phyloP scores from a whole-genome alignment of 37 sponge, comb jelly and placozoan species.

The Cliona cf. orientalis region DNA sequence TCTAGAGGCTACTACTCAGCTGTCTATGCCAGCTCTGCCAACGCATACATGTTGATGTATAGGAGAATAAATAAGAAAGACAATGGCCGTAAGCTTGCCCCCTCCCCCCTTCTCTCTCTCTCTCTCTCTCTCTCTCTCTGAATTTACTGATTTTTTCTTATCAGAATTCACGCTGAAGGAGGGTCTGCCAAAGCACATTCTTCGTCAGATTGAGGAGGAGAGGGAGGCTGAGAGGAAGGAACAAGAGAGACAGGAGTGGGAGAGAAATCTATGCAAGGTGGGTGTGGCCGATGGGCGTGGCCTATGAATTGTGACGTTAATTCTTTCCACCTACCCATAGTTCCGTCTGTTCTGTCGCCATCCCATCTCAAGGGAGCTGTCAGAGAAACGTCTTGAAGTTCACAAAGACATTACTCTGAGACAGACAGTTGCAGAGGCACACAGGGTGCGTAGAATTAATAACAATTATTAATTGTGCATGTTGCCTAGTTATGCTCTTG shows the following conservation, averaged over 20 bases:
- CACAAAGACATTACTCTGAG: slow-evolving; percentile 75
- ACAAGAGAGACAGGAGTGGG: slow-evolving; percentile 62
- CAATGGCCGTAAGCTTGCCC: slow-evolving; percentile 52
- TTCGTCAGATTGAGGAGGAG: slow-evolving; percentile 51
- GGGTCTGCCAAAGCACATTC: slow-evolving; percentile 75
- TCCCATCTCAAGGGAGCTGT: slow-evolving; percentile 43
- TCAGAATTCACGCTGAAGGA: slow-evolving; percentile 61
- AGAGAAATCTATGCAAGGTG: slow-evolving; percentile 84
- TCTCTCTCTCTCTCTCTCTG: no score
- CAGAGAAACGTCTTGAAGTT: slow-evolving; percentile 72
- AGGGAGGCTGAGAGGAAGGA: slow-evolving; percentile 45
- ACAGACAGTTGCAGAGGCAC: slow-evolving; percentile 58
- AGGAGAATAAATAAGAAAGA: slow-evolving; percentile 52
- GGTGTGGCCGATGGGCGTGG: neutral
- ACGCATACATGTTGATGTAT: slow-evolving; percentile 99
- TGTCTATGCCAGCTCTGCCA: slow-evolving; percentile 86
- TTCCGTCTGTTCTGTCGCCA: slow-evolving; percentile 82
- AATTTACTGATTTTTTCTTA: no score
- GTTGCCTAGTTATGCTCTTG: neutral
- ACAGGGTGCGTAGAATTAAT: slow-evolving; percentile 46
- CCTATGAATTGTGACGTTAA: neutral
- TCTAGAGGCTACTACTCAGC: slow-evolving; percentile 81
- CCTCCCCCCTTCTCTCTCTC: no score
- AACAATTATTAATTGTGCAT: neutral
- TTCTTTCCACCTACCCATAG: slow-evolving; percentile 21